phyloP scores from a whole-genome alignment of 1,140 invertebrate genomes.

The Neoseiulus cucumeris region DNA sequence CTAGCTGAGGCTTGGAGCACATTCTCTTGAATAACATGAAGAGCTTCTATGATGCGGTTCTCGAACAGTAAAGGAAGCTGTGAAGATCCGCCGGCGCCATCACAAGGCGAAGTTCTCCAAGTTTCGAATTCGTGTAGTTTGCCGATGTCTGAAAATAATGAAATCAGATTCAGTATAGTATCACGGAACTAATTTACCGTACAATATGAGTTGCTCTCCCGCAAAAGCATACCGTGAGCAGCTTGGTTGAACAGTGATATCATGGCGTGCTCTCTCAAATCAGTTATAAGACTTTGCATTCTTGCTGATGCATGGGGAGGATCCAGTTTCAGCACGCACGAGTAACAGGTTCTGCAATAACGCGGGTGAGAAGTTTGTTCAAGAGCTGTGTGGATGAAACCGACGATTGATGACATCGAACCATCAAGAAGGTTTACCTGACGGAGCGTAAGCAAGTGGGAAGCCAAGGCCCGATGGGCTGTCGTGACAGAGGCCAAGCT shows the following conservation, averaged over 20 bases:
- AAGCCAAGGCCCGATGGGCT: conserved; percentile 41
- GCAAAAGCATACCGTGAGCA: conserved; percentile 29
- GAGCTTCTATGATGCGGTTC: conserved; percentile 53
- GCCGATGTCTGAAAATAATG: conserved; percentile 37
- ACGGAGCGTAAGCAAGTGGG: conserved; percentile 53
- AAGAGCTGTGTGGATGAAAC: background rate
- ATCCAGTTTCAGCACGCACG: conserved; percentile 36
- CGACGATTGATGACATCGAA: background rate
- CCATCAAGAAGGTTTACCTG: conserved; percentile 21
- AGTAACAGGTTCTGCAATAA: conserved; percentile 25
- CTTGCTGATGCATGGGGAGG: conserved; percentile 56
- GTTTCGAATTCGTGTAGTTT: conserved; percentile 55
- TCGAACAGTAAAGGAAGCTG: conserved; percentile 52
- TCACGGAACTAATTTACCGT: background rate
- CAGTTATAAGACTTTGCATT: conserved; percentile 60
- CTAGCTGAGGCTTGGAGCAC: conserved; percentile 38
- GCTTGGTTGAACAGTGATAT: conserved; percentile 62
- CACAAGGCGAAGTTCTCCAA: conserved; percentile 65
- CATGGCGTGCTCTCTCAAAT: conserved; percentile 67
- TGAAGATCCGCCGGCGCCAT: conserved; percentile 43
- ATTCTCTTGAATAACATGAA: conserved; percentile 63
- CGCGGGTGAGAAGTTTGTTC: background rate
- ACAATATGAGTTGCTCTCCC: background rate
- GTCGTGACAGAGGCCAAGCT: conserved; percentile 24
- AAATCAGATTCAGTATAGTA: background rate